These are phyloP conservation scores for Lota lota DNA, from an alignment of 2,113 vertebrate genomes.

Conservation along the genomic window DNA sequence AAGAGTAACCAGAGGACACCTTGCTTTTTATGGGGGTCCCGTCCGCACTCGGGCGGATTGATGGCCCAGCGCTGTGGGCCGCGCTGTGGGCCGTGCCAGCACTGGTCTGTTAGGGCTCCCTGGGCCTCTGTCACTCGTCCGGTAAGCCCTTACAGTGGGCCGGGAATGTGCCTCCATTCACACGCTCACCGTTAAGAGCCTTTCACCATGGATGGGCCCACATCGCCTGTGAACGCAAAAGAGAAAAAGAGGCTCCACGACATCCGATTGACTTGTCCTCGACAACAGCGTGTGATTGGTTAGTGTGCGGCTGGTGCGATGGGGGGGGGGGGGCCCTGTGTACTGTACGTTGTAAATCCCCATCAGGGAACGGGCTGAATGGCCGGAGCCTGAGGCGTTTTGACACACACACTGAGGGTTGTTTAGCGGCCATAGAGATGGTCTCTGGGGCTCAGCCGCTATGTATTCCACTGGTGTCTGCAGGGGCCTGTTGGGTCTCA, in stretches of 20 bases:
- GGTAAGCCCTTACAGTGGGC: conserved; percentile 9
- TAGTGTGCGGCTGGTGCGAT: conserved; percentile 55
- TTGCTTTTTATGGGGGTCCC: too few species aligned
- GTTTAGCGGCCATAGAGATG: conserved; percentile 40
- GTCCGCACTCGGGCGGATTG: conserved; percentile 34
- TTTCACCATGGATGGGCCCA: conserved; percentile 55
- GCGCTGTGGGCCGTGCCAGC: conserved; percentile 14
- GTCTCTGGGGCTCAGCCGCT: conserved; percentile 30
- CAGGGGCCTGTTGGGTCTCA: conserved; percentile 38
- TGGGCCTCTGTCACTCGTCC: conserved; percentile 44
- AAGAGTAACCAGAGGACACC: too few species aligned
- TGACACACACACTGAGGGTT: too few species aligned
- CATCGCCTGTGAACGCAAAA: conserved; percentile 47
- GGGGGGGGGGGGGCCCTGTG: conserved; percentile 13
- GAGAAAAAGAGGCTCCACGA: conserved; percentile 39
- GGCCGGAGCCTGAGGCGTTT: conserved; percentile 34
- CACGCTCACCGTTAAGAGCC: conserved; percentile 50
- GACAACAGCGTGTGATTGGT: conserved; percentile 57
- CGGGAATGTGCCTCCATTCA: conserved; percentile 51
- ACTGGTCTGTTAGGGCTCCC: conserved; percentile 37
- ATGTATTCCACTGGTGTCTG: conserved; percentile 40
- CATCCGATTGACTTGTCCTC: conserved; percentile 56
- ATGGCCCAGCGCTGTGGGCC: conserved; percentile 37
- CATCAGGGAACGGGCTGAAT: conserved; percentile 49
- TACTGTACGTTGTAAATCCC: conserved; percentile 57